Percentiles rank a stretch among this genome's conserved stretches.
phyloP scores from a whole-genome alignment of 2,888 invertebrate species.

The Synergus gifuensis region DNA sequence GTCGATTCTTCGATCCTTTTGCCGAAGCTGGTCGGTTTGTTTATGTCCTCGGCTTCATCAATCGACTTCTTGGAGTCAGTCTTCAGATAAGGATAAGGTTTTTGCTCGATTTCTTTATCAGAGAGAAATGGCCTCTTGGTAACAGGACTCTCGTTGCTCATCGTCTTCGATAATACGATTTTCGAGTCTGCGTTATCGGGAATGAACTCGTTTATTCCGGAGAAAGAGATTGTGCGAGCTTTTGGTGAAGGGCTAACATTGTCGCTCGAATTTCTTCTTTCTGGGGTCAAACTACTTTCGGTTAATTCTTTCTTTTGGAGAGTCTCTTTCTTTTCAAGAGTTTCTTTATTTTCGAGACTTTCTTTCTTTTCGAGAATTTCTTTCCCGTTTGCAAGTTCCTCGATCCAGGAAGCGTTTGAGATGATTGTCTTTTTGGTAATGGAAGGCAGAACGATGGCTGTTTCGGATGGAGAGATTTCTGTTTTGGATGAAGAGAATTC shows the following conservation, averaged over 20 bases:
- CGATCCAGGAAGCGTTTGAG: constrained; percentile 17
- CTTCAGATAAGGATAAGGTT: constrained; percentile 67
- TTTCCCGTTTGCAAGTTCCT: constrained; percentile 1
- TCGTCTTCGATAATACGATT: background rate
- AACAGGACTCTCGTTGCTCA: constrained; percentile 13
- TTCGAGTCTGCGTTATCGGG: constrained; percentile 25
- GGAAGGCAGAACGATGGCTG: background rate
- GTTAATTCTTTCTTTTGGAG: background rate
- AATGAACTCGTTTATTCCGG: constrained; percentile 59
- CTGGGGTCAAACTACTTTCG: background rate
- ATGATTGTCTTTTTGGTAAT: background rate
- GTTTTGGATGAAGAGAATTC: background rate
- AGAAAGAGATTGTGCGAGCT: constrained; percentile 65
- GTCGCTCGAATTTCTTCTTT: background rate
- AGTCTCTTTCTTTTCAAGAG: background rate
- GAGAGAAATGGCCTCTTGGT: constrained; percentile 7
- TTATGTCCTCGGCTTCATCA: constrained; percentile 36
- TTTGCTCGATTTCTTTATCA: constrained; percentile 54
- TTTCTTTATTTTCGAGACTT: too few species aligned
- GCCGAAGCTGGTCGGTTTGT: constrained; percentile 44
- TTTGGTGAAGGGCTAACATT: constrained; percentile 54
- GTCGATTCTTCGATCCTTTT: constrained; percentile 45
- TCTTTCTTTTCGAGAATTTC: background rate
- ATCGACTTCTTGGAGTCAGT: constrained; percentile 32
- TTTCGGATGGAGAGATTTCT: background rate